Base-by-base conservation (phyloP, 1,140 invertebrate genomes). In the Tetraneura akinire region DNA sequence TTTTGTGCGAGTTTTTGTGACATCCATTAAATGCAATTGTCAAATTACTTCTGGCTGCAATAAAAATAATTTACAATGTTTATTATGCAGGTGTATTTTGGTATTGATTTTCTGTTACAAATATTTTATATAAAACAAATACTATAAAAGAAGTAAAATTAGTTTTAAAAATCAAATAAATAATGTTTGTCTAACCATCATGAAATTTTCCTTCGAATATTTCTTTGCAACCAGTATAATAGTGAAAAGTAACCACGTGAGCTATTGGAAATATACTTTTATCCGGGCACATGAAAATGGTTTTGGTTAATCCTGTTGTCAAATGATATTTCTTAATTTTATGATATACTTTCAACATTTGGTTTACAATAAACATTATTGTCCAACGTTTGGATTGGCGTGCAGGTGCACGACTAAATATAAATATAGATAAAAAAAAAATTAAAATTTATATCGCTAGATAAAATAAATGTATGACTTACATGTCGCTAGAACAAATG, bases 181-280 rank as follows among this genome's bases (percentile, higher is more conserved):
- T 16, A 68, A 68, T 45, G 47, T 13, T 11, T 29, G 16, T 32
- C 49, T 86, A 87, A 92, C 91, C 91, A 70, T 89, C 88, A 86
- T 92, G 92, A 85, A 97, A 98, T 85, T 98, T 95, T 82, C 95
- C 97, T 86, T 99, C 97, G 86, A 98, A 99, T 94, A 99, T 98
- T 3, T 95, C 93, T 86, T 98, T 98, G 9, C 96, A 88, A 3
- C 97, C 97, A 21, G 98, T 95, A 88, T 96, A 99, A 87, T 98
- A 98, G 84, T 93, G 94, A 85, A 98, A 99, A 0, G 97, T 98
- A 57, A 96, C 92, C 85, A 97, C 94, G 87, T 94, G 93, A 32
- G 91, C 91, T 80, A 94, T 85, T 49, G 92, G 91, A 86, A 97
- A 99, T 80, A 91, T 90, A 66, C 97, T 94, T 86, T 96, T 97